Evolutionary conservation across 2,888 invertebrate genomes (phyloP).

Genomic region (Ectemnius cavifrons): DNA sequence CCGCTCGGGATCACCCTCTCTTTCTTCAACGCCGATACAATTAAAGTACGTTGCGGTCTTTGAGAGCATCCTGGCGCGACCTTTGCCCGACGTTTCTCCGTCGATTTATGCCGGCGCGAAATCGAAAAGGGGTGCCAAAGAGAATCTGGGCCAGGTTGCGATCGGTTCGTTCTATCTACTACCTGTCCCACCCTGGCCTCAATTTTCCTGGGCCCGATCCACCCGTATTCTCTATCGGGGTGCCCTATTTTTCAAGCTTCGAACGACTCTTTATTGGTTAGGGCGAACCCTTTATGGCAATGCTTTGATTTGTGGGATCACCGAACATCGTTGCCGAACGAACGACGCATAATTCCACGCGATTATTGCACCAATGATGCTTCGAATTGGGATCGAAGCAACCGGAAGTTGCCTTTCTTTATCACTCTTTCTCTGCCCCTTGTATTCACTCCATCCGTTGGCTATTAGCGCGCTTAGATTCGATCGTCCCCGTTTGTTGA

Average conservation of each 20-base stretch:
- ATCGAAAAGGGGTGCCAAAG: slow-evolving; percentile 28
- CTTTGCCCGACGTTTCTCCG: slow-evolving; percentile 44
- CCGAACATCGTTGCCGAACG: slow-evolving; percentile 20
- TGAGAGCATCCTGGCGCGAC: slow-evolving; percentile 36
- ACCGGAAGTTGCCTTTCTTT: slow-evolving; percentile 45
- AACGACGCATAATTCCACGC: slow-evolving; percentile 43
- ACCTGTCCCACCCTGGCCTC: slow-evolving; percentile 43
- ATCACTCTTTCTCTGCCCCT: not conserved
- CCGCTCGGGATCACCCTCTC: slow-evolving; percentile 18
- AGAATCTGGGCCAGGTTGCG: slow-evolving; percentile 58
- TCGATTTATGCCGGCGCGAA: slow-evolving; percentile 66
- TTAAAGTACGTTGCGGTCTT: slow-evolving; percentile 76
- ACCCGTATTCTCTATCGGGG: slow-evolving; percentile 20
- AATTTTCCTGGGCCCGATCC: slow-evolving; percentile 15
- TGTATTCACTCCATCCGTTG: slow-evolving; percentile 11
- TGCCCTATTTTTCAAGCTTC: slow-evolving; percentile 41
- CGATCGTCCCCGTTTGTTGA: not conserved
- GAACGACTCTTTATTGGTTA: slow-evolving; percentile 37
- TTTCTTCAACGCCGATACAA: slow-evolving; percentile 66
- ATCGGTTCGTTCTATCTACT: slow-evolving; percentile 29
- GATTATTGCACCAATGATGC: slow-evolving; percentile 37
- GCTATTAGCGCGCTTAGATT: slow-evolving; percentile 27
- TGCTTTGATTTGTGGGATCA: slow-evolving; percentile 58
- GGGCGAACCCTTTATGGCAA: slow-evolving; percentile 25
- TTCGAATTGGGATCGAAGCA: slow-evolving; percentile 24